Evolutionary conservation across 1,140 invertebrate species (phyloP).

Genomic region (Macrotrachela quadricornifera): DNA sequence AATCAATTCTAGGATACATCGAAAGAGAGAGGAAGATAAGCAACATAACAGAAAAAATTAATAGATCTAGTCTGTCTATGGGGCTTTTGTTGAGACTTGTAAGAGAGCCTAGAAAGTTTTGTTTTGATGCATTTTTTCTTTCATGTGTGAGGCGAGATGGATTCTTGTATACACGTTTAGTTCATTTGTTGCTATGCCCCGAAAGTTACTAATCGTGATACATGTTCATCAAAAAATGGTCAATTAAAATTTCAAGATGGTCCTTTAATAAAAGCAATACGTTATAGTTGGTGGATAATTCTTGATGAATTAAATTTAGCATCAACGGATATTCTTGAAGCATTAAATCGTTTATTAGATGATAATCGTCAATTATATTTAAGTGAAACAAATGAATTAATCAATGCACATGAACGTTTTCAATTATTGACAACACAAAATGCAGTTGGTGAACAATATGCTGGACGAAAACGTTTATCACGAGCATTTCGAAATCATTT

Average conservation of each 20-base stretch:
- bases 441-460: slow-evolving; percentile 85
- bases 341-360: slow-evolving; percentile 77
- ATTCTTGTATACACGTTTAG: no score
- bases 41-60: no score
- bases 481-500: slow-evolving; percentile 91
- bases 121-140: no score
- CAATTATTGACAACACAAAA: slow-evolving; percentile 97
- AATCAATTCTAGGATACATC: no score
- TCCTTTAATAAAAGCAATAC: slow-evolving; percentile 81
- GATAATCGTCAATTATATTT: slow-evolving; percentile 93
- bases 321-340: slow-evolving; percentile 87
- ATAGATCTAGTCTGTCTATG: no score
- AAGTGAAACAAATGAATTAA: slow-evolving; percentile 69
- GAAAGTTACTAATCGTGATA: no score
- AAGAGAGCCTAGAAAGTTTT: no score
- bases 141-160: no score
- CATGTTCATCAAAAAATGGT: no score
- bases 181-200: no score
- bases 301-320: slow-evolving; percentile 94
- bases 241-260: slow-evolving; percentile 80
- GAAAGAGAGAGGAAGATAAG: no score
- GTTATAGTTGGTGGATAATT: slow-evolving; percentile 92
- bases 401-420: slow-evolving; percentile 78
- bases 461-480: slow-evolving; percentile 77
- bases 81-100: no score